These are phyloP conservation scores for Phrynosoma platyrhinos DNA, from an alignment of 2,113 vertebrate genomes.

Conservation along the genomic window DNA sequence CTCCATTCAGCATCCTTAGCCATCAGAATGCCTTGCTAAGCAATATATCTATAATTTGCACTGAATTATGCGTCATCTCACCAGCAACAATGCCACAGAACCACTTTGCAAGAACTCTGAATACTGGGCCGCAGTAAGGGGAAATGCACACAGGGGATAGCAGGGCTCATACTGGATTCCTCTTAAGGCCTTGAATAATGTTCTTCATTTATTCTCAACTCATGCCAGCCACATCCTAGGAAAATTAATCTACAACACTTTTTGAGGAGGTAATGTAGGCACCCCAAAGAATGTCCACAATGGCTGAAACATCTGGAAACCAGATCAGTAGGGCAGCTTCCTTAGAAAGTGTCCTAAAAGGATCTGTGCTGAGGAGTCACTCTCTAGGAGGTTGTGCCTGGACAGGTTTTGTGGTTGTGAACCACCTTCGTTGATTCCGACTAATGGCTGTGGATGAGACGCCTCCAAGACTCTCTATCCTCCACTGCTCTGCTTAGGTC, in stretches of 20 bases:
- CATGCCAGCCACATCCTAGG: not conserved
- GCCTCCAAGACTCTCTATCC: no score
- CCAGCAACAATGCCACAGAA: not conserved
- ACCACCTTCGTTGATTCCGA: no score
- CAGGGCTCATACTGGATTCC: not conserved
- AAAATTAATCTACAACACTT: not conserved
- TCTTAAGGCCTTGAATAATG: not conserved
- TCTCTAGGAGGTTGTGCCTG: not conserved
- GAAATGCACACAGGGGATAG: no score
- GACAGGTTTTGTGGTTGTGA: not conserved
- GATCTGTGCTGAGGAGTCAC: not conserved
- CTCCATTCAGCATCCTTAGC: not conserved
- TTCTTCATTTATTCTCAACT: not conserved
- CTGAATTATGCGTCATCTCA: not conserved
- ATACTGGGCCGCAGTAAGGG: not conserved
- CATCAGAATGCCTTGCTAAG: not conserved
- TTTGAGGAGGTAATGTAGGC: not conserved
- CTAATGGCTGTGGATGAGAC: no score
- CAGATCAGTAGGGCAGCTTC: not conserved
- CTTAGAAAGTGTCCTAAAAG: conserved; percentile 13
- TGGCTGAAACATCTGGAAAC: conserved; percentile 5
- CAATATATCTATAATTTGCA: not conserved
- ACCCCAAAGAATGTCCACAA: not conserved
- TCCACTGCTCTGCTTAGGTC: no score
- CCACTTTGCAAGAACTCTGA: not conserved